Conservation (phyloP, 1,140 invertebrate species). For the Calycopis cecrops region DNA sequence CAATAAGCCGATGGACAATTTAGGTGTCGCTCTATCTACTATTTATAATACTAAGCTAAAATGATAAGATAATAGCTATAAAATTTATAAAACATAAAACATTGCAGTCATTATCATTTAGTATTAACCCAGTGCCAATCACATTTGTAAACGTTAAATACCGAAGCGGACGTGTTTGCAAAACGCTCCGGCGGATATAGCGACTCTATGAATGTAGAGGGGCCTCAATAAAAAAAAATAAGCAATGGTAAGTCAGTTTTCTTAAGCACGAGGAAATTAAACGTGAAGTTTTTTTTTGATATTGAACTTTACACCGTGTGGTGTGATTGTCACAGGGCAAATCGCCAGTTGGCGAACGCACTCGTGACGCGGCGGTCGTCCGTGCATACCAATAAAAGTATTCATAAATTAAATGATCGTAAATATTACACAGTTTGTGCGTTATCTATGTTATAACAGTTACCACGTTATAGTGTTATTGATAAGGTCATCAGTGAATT, state of each 20-base stretch:
- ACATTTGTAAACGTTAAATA: not conserved
- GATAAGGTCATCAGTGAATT: no score
- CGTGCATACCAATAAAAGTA: conserved; percentile 11
- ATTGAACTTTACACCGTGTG: conserved; percentile 54
- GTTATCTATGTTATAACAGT: not conserved
- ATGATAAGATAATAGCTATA: conserved; percentile 6
- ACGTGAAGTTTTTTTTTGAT: conserved; percentile 24
- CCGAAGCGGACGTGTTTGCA: not conserved
- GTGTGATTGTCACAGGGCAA: conserved; percentile 49
- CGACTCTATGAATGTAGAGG: not conserved
- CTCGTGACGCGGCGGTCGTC: conserved; percentile 46
- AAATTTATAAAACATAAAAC: not conserved
- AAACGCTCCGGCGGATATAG: not conserved
- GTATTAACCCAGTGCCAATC: conserved; percentile 5
- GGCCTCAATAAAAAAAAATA: not conserved
- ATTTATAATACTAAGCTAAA: conserved; percentile 4
- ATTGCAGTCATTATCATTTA: not conserved
- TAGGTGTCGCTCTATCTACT: not conserved
- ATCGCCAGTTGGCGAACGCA: conserved; percentile 61
- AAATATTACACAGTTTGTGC: conserved; percentile 12
- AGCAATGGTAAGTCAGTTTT: not conserved
- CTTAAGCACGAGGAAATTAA: conserved; percentile 19
- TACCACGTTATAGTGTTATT: no score
- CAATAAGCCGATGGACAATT: conserved; percentile 2
- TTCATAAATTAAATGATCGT: conserved; percentile 24